Evolutionary conservation across 2,113 vertebrate species (phyloP).

Genomic region (Lethenteron camtschaticum): DNA sequence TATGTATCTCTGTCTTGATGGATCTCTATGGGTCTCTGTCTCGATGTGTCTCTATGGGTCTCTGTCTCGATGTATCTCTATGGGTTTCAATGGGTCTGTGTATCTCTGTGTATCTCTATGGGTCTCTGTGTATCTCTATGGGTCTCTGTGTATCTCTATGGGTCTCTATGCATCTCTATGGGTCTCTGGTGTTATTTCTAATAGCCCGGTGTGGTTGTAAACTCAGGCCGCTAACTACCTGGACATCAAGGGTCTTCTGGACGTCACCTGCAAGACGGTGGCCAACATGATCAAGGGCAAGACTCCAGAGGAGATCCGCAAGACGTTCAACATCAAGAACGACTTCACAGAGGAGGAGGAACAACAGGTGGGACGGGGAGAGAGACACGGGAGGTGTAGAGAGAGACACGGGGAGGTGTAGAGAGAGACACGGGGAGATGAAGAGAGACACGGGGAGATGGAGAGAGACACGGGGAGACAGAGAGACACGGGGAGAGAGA

Average conservation of each 20-base stretch:
- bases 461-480: too few species aligned
- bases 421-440: neutral
- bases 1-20: too few species aligned
- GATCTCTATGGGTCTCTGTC: too few species aligned
- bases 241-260: conserved; percentile 97
- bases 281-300: conserved; percentile 99
- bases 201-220: neutral
- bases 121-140: too few species aligned
- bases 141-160: too few species aligned
- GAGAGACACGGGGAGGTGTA: neutral
- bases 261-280: conserved; percentile 98
- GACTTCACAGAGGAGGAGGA: conserved; percentile 98
- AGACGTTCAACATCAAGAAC: conserved; percentile 99
- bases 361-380: conserved; percentile 49
- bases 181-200: too few species aligned
- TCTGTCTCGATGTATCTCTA: too few species aligned
- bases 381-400: neutral
- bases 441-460: neutral
- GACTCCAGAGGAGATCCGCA: conserved; percentile 96
- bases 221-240: conserved; percentile 84
- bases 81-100: too few species aligned
- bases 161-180: too few species aligned
- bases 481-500: too few species aligned
- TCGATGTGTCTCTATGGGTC: too few species aligned
- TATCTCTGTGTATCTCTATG: too few species aligned